A percentile compares a stretch with the other conserved stretches of the same genome.
Conservation (phyloP, 92 coral and sea anemone species). For the Desmophyllum pertusum region DNA sequence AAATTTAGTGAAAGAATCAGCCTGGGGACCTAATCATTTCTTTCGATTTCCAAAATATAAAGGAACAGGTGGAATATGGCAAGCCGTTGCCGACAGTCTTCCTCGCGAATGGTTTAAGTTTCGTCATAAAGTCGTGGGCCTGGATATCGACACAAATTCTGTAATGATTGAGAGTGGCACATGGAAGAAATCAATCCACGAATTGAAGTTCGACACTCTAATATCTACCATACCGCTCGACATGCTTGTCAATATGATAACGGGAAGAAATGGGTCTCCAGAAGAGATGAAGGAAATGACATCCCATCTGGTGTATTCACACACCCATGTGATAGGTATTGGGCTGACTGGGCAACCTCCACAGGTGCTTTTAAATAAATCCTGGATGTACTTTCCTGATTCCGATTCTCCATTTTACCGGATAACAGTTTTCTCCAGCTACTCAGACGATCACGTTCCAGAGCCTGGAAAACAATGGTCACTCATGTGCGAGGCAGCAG, state of each 20-base stretch:
- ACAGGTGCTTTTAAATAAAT: constrained; percentile 36
- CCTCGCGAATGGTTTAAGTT: constrained; percentile 58
- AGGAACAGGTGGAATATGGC: constrained; percentile 76
- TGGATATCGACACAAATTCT: constrained; percentile 37
- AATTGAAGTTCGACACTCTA: constrained; percentile 40
- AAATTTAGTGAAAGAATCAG: background rate
- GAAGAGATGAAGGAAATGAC: constrained; percentile 7
- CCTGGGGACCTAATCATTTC: constrained; percentile 69
- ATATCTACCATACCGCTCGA: constrained; percentile 66
- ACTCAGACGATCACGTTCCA: constrained; percentile 68
- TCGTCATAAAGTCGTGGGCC: constrained; percentile 38
- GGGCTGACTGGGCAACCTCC: constrained; percentile 67
- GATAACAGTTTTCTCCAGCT: constrained; percentile 69
- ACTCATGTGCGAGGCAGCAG: constrained; percentile 72
- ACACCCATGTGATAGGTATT: constrained; percentile 63
- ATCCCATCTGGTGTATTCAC: constrained; percentile 46
- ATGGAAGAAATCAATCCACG: background rate
- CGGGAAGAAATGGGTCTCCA: constrained; percentile 6
- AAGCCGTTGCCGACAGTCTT: constrained; percentile 50
- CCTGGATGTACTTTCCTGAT: constrained; percentile 79
- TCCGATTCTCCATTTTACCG: constrained; percentile 78
- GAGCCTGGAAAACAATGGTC: constrained; percentile 62
- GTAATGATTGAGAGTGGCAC: constrained; percentile 26
- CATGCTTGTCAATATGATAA: constrained; percentile 44
- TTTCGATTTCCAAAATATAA: constrained; percentile 58